phyloP scores from a whole-genome alignment of 2,113 vertebrate species.

The Pomatorhinus ruficollis region DNA sequence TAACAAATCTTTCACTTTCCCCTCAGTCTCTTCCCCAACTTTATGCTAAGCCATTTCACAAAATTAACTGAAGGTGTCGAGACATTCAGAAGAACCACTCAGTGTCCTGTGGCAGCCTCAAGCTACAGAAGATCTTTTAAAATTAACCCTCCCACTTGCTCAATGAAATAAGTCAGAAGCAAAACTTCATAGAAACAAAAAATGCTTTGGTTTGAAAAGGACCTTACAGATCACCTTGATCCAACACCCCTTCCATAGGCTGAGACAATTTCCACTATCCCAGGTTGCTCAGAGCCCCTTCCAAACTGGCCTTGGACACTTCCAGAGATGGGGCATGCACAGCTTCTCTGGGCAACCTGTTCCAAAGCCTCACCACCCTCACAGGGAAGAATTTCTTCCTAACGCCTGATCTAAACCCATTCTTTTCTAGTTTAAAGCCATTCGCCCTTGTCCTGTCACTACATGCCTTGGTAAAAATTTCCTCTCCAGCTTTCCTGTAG shows the following conservation, averaged over 20 bases:
- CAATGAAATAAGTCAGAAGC: neutral
- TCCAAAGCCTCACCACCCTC: accelerated
- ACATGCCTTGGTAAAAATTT: neutral
- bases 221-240: neutral
- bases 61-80: neutral
- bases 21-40: neutral
- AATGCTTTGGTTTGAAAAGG: neutral
- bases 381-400: neutral
- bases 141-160: neutral
- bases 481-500: neutral
- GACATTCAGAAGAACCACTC: neutral
- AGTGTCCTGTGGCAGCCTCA: neutral
- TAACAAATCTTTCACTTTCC: neutral
- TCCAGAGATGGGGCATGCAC: neutral
- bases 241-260: neutral
- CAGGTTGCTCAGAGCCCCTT: neutral
- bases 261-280: accelerated
- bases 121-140: neutral
- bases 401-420: neutral
- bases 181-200: neutral
- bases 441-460: neutral
- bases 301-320: neutral
- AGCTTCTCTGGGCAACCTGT: neutral
- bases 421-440: neutral
- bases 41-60: neutral